Evolutionary conservation across 2,113 vertebrate genomes (phyloP).

Genomic region (Sapajus apella): DNA sequence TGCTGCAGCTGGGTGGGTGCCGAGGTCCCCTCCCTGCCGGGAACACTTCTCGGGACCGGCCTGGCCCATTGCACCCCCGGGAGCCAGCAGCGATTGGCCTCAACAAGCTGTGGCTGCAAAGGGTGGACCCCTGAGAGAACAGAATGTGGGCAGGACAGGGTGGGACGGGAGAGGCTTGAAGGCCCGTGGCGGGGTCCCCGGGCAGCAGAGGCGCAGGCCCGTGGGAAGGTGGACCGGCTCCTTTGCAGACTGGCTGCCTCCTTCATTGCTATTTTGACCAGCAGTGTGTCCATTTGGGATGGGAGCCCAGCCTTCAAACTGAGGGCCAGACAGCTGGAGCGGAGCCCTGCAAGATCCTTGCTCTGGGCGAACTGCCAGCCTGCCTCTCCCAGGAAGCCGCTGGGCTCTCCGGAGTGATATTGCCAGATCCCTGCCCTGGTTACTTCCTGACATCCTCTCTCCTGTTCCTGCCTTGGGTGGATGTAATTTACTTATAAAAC

Average conservation of each 20-base stretch:
- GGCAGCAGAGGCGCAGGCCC: not conserved
- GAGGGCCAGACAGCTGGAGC: not conserved
- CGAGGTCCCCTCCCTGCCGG: too few species aligned
- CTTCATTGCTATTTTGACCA: too few species aligned
- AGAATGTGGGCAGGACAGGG: not conserved
- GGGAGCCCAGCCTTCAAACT: not conserved
- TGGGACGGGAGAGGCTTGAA: not conserved
- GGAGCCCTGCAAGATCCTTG: fast-evolving
- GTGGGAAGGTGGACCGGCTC: not conserved
- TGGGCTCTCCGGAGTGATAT: not conserved
- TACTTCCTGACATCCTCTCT: too few species aligned
- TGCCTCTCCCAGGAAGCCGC: not conserved
- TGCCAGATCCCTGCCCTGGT: fast-evolving
- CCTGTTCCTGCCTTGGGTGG: not conserved
- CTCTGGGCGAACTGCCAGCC: not conserved
- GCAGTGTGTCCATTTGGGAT: not conserved
- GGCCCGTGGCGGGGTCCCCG: too few species aligned
- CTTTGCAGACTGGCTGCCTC: not conserved
- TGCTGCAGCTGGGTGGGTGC: not conserved
- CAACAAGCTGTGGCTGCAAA: not conserved
- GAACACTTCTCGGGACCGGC: not conserved
- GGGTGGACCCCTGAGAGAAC: not conserved
- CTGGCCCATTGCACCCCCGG: not conserved
- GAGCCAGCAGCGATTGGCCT: not conserved
- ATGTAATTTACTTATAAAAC: too few species aligned